Percentiles rank a stretch among this genome's conserved stretches.
phyloP scores from a whole-genome alignment of 2,113 vertebrate species.

The Indri indri region DNA sequence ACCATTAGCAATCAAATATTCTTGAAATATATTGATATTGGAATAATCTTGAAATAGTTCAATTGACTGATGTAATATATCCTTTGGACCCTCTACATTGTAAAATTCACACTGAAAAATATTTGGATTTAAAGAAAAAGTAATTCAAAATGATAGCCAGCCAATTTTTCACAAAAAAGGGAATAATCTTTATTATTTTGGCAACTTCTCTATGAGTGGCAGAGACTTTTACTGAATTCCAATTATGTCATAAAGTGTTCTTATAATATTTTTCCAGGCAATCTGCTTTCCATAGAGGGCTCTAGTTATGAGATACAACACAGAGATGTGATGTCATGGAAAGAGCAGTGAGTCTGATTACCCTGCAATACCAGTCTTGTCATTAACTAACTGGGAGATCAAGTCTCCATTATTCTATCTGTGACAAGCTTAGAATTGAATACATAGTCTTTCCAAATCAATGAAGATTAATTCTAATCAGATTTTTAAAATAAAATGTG shows the following conservation, averaged over 20 bases:
- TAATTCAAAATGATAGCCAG: not conserved
- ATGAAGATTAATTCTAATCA: not conserved
- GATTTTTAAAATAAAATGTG: not conserved
- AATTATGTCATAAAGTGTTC: not conserved
- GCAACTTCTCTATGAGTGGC: not conserved
- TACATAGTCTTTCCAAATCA: not conserved
- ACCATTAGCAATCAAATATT: not conserved
- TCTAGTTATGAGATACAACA: not conserved
- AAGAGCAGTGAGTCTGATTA: not conserved
- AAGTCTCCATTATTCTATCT: not conserved
- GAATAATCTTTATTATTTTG: not conserved
- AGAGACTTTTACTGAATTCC: not conserved
- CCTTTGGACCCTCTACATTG: not conserved
- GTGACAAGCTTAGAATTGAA: not conserved
- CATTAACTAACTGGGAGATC: not conserved
- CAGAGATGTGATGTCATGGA: not conserved
- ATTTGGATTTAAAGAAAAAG: not conserved
- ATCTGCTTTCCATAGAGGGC: not conserved
- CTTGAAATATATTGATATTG: not conserved
- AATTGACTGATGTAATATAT: not conserved
- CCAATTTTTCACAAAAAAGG: not conserved
- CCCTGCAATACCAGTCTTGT: not conserved
- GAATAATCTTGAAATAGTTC: not conserved
- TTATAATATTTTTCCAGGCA: not conserved
- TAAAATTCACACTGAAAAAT: slow-evolving; percentile 23